Evolutionary conservation across 53 echinoderm and acorn worm genomes (phyloP).

Genomic region (Holothuria scabra): DNA sequence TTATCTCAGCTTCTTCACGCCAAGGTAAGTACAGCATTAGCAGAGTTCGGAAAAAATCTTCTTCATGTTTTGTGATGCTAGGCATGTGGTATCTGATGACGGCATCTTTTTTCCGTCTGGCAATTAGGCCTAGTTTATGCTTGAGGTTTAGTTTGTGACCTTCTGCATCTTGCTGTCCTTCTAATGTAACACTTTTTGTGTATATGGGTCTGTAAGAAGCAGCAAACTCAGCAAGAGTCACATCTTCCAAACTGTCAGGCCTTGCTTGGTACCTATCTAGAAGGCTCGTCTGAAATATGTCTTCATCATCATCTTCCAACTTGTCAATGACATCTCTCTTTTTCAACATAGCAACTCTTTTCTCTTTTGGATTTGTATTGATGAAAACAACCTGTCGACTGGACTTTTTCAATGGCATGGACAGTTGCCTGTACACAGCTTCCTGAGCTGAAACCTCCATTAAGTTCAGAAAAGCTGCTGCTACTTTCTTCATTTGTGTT

Average conservation of each 20-base stretch:
- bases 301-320: conserved; percentile 55
- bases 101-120: background rate
- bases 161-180: background rate
- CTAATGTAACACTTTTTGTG: background rate
- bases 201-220: background rate
- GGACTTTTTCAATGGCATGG: conserved; percentile 27
- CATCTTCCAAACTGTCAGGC: conserved; percentile 21
- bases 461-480: conserved; percentile 23
- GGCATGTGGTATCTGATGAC: conserved; percentile 19
- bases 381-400: conserved; percentile 39
- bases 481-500: conserved; percentile 20
- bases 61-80: conserved; percentile 13
- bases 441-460: conserved; percentile 61
- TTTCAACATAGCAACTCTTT: conserved; percentile 30
- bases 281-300: conserved; percentile 30
- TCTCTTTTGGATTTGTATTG: conserved; percentile 30
- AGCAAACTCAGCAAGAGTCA: conserved; percentile 52
- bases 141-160: conserved; percentile 17
- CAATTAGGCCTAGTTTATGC: conserved; percentile 19
- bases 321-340: conserved; percentile 2
- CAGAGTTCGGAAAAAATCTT: conserved; percentile 15
- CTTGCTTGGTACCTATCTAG: conserved; percentile 40
- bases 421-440: conserved; percentile 46
- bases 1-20: conserved; percentile 40
- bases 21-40: conserved; percentile 56